These are phyloP conservation scores for Leucophenga varia DNA, from an alignment of 1,140 invertebrate species.

Conservation along the genomic window DNA sequence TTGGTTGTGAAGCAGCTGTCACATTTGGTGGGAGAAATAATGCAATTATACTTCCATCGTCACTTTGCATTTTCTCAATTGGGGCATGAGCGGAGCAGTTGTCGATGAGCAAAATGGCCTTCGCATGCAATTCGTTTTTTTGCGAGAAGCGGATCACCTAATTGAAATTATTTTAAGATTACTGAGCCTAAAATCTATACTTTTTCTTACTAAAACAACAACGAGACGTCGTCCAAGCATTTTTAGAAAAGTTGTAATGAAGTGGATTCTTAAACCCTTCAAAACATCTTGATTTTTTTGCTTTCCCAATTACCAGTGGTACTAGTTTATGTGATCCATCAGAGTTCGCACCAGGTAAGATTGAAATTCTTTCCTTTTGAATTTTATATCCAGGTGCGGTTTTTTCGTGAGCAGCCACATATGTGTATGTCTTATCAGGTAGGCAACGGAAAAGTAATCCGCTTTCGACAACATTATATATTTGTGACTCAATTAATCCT, in stretches of 20 bases:
- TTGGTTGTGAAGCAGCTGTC: slow-evolving; percentile 57
- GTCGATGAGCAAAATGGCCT: slow-evolving; percentile 52
- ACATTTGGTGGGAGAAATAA: slow-evolving; percentile 57
- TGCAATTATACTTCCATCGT: slow-evolving; percentile 26
- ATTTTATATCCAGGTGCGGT: slow-evolving; percentile 31
- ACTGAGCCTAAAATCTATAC: slow-evolving; percentile 1
- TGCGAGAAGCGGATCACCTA: slow-evolving; percentile 15
- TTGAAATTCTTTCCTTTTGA: slow-evolving; percentile 33
- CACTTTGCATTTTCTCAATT: slow-evolving; percentile 19
- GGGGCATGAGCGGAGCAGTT: slow-evolving; percentile 39
- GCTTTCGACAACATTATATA: too few species aligned
- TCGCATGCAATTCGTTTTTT: slow-evolving; percentile 34
- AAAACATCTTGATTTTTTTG: slow-evolving; percentile 35
- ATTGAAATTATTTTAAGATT: slow-evolving; percentile 1
- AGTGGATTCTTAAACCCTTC: slow-evolving; percentile 32
- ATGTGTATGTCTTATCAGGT: too few species aligned
- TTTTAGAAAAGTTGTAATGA: slow-evolving; percentile 43
- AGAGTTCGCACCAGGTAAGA: slow-evolving; percentile 25
- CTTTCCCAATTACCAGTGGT: slow-evolving; percentile 39
- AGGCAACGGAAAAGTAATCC: too few species aligned
- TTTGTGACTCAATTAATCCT: too few species aligned
- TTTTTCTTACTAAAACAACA: slow-evolving; percentile 22
- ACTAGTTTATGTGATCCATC: slow-evolving; percentile 35
- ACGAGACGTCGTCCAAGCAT: slow-evolving; percentile 46
- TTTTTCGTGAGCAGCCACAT: slow-evolving; percentile 31